Percentiles rank a stretch among this genome's conserved stretches.
phyloP scores from a whole-genome alignment of 2,113 vertebrate species.

The Siniperca chuatsi region DNA sequence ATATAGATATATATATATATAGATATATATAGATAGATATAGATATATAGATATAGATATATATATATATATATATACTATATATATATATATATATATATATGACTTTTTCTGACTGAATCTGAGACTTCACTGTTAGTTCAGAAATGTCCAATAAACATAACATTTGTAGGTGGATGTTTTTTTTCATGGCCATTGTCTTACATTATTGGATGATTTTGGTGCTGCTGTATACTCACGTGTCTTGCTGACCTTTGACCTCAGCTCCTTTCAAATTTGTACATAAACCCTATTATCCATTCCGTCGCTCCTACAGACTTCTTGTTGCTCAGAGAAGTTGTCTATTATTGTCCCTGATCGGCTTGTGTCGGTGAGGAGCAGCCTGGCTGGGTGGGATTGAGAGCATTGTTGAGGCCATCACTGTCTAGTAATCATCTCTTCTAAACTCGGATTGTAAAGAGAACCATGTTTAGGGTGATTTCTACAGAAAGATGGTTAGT shows the following conservation, averaged over 20 bases:
- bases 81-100: too few species aligned
- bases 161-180: not conserved
- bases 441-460: not conserved
- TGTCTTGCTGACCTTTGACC: constrained; percentile 38
- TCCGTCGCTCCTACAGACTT: constrained; percentile 22
- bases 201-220: constrained; percentile 3
- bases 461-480: constrained; percentile 26
- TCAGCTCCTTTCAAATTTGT: constrained; percentile 40
- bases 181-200: not conserved
- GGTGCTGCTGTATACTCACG: not conserved
- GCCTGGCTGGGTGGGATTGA: constrained; percentile 54
- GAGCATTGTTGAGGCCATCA: not conserved
- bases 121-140: not conserved
- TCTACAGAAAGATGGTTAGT: constrained; percentile 37
- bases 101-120: not conserved
- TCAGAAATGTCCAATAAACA: not conserved
- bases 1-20: too few species aligned
- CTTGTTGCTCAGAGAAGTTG: constrained; percentile 42
- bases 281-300: constrained; percentile 61
- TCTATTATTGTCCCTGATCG: constrained; percentile 64
- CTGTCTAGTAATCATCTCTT: constrained; percentile 32
- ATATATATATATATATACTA: too few species aligned
- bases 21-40: too few species aligned
- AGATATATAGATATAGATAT: too few species aligned
- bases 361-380: constrained; percentile 44